Conservation (phyloP, 2,797 vertebrate species). For the Trachurus trachurus region DNA sequence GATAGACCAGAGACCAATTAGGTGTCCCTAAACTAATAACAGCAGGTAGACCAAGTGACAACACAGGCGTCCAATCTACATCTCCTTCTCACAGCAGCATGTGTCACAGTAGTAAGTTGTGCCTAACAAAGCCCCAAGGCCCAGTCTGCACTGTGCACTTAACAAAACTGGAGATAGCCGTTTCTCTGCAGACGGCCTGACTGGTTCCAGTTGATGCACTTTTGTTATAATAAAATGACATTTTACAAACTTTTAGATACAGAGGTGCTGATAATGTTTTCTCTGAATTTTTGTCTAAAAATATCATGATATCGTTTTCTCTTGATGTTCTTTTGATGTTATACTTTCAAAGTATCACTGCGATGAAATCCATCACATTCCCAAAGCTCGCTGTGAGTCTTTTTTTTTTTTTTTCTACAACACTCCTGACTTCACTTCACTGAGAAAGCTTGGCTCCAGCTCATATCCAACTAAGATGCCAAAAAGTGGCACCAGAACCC, state of each 20-base stretch:
- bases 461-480: slow-evolving; percentile 35
- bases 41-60: slow-evolving; percentile 72
- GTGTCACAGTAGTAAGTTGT: slow-evolving; percentile 50
- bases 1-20: slow-evolving; percentile 83
- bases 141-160: slow-evolving; percentile 37
- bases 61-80: slow-evolving; percentile 57
- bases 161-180: slow-evolving; percentile 24
- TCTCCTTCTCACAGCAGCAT: slow-evolving; percentile 54
- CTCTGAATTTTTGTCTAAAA: background rate
- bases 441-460: slow-evolving; percentile 48
- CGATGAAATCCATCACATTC: slow-evolving; percentile 28
- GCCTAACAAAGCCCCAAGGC: slow-evolving; percentile 62
- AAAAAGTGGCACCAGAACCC: slow-evolving; percentile 63
- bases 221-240: slow-evolving; percentile 19
- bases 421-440: slow-evolving; percentile 43
- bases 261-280: background rate
- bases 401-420: slow-evolving; percentile 25
- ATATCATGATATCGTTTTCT: background rate
- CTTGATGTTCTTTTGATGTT: slow-evolving; percentile 14
- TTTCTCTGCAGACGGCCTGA: slow-evolving; percentile 2
- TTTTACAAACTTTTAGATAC: background rate
- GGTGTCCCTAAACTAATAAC: slow-evolving; percentile 75
- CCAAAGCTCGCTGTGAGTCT: slow-evolving; percentile 16
- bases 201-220: background rate
- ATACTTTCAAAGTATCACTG: slow-evolving; percentile 13